These are phyloP conservation scores for Clistopyga incitator DNA, from an alignment of 2,888 invertebrate species.

Conservation along the genomic window DNA sequence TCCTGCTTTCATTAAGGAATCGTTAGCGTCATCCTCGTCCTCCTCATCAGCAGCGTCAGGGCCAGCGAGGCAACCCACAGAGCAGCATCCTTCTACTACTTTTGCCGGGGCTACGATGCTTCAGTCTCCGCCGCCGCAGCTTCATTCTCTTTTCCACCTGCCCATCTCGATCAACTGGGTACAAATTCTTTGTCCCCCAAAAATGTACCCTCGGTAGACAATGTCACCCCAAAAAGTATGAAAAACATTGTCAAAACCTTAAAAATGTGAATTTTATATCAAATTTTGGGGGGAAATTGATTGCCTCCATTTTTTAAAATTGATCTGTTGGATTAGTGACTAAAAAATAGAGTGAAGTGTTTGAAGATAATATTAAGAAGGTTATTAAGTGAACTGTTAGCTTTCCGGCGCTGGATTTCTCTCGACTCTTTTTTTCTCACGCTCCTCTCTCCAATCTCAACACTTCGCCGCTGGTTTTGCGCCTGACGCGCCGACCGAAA, in stretches of 20 bases:
- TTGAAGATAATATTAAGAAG: too few relatives aligned
- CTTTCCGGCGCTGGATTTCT: too few relatives aligned
- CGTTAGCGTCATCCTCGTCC: slow-evolving; percentile 77
- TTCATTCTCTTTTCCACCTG: slow-evolving; percentile 51
- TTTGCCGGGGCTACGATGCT: slow-evolving; percentile 10
- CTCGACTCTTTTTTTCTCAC: not conserved
- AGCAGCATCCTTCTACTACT: slow-evolving; percentile 45
- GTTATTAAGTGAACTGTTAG: too few relatives aligned
- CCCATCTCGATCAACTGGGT: slow-evolving; percentile 7
- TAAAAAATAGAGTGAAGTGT: too few relatives aligned
- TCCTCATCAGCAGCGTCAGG: slow-evolving; percentile 74
- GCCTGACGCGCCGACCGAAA: slow-evolving; percentile 14
- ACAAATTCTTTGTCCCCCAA: slow-evolving; percentile 32
- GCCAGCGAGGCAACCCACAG: slow-evolving; percentile 27
- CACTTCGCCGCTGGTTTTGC: not conserved
- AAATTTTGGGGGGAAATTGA: too few relatives aligned
- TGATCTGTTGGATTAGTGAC: too few relatives aligned
- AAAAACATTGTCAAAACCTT: not conserved
- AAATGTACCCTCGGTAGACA: not conserved
- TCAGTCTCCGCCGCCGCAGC: slow-evolving; percentile 48
- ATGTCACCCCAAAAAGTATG: not conserved
- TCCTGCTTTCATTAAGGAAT: slow-evolving; percentile 81
- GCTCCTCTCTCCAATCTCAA: not conserved
- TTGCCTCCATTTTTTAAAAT: too few relatives aligned
- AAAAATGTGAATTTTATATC: too few relatives aligned